A percentile compares a stretch with the other conserved stretches of the same genome.
phyloP scores from a whole-genome alignment of 2,113 vertebrate genomes.

The Forbesichthys agassizii region DNA sequence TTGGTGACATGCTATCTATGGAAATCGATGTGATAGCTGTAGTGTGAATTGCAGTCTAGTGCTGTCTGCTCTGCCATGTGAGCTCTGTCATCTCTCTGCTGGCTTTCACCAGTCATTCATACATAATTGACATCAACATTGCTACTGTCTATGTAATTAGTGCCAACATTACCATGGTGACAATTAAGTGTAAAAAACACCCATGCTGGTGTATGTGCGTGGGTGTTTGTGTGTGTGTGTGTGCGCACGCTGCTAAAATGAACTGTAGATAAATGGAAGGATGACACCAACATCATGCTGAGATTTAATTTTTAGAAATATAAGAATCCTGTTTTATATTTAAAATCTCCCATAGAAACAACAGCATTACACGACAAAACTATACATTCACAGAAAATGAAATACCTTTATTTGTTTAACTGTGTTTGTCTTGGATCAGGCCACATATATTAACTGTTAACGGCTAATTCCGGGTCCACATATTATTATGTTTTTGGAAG shows the following conservation, averaged over 20 bases:
- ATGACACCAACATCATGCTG: too few species aligned
- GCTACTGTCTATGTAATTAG: conserved; percentile 2
- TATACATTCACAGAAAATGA: too few species aligned
- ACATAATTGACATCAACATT: conserved; percentile 15
- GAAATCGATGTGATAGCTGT: conserved; percentile 38
- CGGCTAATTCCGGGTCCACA: background rate
- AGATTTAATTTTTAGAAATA: too few species aligned
- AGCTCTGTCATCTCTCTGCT: background rate
- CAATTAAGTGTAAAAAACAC: conserved; percentile 2
- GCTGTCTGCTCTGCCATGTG: conserved; percentile 19
- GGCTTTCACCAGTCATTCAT: background rate
- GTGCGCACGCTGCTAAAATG: too few species aligned
- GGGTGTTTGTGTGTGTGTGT: too few species aligned
- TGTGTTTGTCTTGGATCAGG: too few species aligned
- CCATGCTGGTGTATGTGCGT: background rate
- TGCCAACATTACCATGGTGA: conserved; percentile 4
- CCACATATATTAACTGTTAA: too few species aligned
- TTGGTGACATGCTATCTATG: conserved; percentile 22
- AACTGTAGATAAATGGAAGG: too few species aligned
- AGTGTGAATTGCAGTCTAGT: conserved; percentile 25
- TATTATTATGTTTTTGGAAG: background rate
- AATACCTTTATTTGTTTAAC: too few species aligned
- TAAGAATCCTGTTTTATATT: too few species aligned
- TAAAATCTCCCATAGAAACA: too few species aligned
- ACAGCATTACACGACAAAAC: too few species aligned